Base-by-base conservation (phyloP, 2,888 invertebrate species). In the Chydorus sphaericus region DNA sequence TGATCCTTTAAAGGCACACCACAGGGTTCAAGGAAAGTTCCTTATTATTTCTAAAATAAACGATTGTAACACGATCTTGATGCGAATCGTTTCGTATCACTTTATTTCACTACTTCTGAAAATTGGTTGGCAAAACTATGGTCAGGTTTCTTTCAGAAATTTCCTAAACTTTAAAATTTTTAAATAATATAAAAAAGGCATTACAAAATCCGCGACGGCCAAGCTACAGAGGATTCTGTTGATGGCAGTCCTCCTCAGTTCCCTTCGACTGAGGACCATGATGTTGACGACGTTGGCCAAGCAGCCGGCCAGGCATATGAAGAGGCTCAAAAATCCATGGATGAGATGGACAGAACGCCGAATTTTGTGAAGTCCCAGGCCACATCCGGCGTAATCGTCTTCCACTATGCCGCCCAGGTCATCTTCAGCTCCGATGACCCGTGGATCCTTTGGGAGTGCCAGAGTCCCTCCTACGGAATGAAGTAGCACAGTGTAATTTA, bases 241-340 rank as follows among this genome's bases (percentile, higher is more conserved):
- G 29, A 91, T 93, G 3, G 93, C 84, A 58, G 89, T 88, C 60
- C 79, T 75, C n/a, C 69, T 64, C 91, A 94, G 93, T 69, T 92
- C 89, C 30, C 84, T 81, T 14, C 89, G 79, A 8, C 91, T 85
- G 54, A 94, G 75, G 11, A 94, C 90, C 38, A 86, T 82, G 60
- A 94, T 86, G 71, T 93, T 94, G 64, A 93, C 77, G n/a, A 85
- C 78, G 69, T 93, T 94, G 57, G 91, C 87, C 38, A 91, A 78
- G 38, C 89, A 86, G 51, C 93, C 93, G 66, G 92, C 83, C 55
- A 88, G 74, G 71, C 93, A 93, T 60, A 94, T 89, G 54, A 85
- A 74, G 37, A 92, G 73, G 59, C 88, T 87, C 55, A 86, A 77
- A 70, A 86, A 87, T 37, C 92, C 92, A 67, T 94, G 93, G 56